These are phyloP conservation scores for Paratrypauchen microcephalus DNA, from an alignment of 2,797 vertebrate species.

Conservation along the genomic window DNA sequence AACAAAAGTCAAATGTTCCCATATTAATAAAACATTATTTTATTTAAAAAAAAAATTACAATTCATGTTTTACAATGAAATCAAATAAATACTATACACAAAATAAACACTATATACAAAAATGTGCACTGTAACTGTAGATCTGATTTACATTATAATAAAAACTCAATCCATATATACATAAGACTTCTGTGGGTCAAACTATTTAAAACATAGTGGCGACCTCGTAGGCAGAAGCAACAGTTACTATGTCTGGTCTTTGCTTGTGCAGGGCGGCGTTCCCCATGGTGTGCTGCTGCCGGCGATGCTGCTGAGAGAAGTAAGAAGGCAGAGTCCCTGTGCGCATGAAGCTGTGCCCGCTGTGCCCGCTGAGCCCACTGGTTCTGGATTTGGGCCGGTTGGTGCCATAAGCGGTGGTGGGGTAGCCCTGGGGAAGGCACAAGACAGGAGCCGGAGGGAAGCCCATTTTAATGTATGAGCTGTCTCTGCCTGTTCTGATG, in stretches of 20 bases:
- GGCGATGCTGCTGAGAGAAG: slow-evolving; percentile 39
- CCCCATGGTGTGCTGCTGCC: slow-evolving; percentile 26
- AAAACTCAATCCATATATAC: slow-evolving; percentile 23
- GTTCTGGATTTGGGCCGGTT: slow-evolving; percentile 53
- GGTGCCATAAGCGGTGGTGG: slow-evolving; percentile 56
- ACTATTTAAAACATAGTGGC: slow-evolving; percentile 75
- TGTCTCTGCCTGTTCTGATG: slow-evolving; percentile 60
- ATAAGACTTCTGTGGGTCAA: slow-evolving; percentile 26
- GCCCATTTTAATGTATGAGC: slow-evolving; percentile 54
- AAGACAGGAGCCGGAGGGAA: slow-evolving; percentile 67
- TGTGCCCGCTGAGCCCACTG: slow-evolving; percentile 56
- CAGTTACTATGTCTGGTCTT: slow-evolving; percentile 54
- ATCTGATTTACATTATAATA: slow-evolving; percentile 19
- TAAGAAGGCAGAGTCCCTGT: slow-evolving; percentile 62
- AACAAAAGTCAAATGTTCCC: slow-evolving; percentile 1
- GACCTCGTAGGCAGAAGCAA: slow-evolving; percentile 68
- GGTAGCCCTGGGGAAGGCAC: slow-evolving; percentile 54
- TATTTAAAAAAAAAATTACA: slow-evolving; percentile 46
- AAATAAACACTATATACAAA: slow-evolving; percentile 14
- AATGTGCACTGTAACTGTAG: slow-evolving; percentile 32
- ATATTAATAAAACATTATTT: slow-evolving; percentile 29
- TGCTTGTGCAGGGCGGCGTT: slow-evolving; percentile 46
- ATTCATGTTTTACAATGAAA: slow-evolving; percentile 6
- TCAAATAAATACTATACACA: slow-evolving; percentile 16
- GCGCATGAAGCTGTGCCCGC: slow-evolving; percentile 67